Base-by-base conservation (phyloP, 2,888 invertebrate species). In the Rambutsinella grinnellia region DNA sequence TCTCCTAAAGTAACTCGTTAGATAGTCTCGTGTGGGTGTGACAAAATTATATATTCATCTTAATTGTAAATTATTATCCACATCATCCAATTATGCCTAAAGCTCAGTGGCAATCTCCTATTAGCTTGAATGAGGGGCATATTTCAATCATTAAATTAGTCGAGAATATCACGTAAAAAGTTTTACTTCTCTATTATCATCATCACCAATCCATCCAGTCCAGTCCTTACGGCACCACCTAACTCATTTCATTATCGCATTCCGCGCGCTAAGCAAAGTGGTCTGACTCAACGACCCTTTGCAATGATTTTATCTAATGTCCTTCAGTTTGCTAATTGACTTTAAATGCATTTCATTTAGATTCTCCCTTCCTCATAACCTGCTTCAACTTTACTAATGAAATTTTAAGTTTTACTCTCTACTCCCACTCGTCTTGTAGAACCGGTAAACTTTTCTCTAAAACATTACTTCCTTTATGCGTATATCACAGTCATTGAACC, bases 301-400 rank as follows among this genome's bases (percentile, higher is more conserved):
- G n/a, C n/a, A n/a, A 46, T 3, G 17, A 15, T 46, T n/a, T 17
- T 17, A 46, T 46, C 2, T 53, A 3, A 17, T 23, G n/a, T 65
- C 17, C 46, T 17, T 2, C 2, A n/a, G 8, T 17, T 46, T 44
- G 36, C 58, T 68, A 68, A 68, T 58, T 58, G 68, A 47, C 58
- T 68, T 68, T 68, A 51, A 68, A 68, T 23, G 51, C 28, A 58
- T 57, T 67, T 57, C 10, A 54, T 6, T 23, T 6, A 21, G 24
- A 51, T 15, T 21, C 54, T 54, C 44, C 36, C 21, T 54, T 54
- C 8, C 54, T n/a, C n/a, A n/a, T n/a, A 19, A 23, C 3, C 8
- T 28, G 26, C 53, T 54, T 67, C 5, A 46, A 56, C 47, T 56
- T 51, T 15, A 51, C 23, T 46, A n/a, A n/a, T n/a, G n/a, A n/a